Conservation (phyloP, 1,140 invertebrate genomes). For the Centruroides sculpturatus region DNA sequence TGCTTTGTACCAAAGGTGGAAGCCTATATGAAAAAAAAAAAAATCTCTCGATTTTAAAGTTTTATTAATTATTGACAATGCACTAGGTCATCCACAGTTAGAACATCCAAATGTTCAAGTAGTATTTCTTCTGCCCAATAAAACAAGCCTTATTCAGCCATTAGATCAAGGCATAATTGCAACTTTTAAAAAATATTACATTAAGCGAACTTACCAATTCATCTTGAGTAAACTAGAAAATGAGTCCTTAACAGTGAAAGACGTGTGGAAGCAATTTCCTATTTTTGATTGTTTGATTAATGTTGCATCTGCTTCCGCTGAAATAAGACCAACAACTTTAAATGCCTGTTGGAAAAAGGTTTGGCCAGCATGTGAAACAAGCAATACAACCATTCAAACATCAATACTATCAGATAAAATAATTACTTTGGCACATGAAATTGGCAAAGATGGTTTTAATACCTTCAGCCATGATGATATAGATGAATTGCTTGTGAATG, state of each 20-base stretch:
- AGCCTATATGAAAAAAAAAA: constrained; percentile 5
- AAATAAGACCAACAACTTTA: constrained; percentile 1
- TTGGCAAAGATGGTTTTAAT: no score
- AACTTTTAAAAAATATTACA: constrained; percentile 15
- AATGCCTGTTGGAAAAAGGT: constrained; percentile 1
- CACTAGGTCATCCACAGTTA: constrained; percentile 11
- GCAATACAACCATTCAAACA: not conserved
- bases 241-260: not conserved
- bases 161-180: constrained; percentile 16
- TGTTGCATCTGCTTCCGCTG: not conserved
- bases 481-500: not conserved
- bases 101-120: constrained; percentile 13
- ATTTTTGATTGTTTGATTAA: constrained; percentile 3
- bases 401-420: not conserved
- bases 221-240: constrained; percentile 2
- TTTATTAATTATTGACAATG: constrained; percentile 18
- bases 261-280: constrained; percentile 2
- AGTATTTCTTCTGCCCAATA: constrained; percentile 14
- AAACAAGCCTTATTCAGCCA: constrained; percentile 14
- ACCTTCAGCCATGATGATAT: not conserved
- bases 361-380: not conserved
- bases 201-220: constrained; percentile 5
- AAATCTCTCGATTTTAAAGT: constrained; percentile 13
- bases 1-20: constrained; percentile 11
- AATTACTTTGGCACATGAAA: not conserved